Percentiles rank a stretch among this genome's conserved stretches.
phyloP scores from a whole-genome alignment of 2,113 vertebrate genomes.

The Platichthys flesus region DNA sequence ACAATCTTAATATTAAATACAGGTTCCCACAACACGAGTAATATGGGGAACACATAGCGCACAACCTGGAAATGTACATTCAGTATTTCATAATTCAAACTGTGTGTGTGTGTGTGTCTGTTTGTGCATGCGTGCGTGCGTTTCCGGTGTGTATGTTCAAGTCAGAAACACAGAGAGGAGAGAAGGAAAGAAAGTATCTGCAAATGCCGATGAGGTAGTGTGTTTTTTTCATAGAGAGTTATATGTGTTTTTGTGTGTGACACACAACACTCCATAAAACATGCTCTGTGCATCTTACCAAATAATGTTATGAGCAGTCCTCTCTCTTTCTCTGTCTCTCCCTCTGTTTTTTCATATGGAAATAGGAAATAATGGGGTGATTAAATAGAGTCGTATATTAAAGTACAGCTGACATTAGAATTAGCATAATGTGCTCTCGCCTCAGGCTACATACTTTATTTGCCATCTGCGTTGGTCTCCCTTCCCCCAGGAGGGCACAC shows the following conservation, averaged over 20 bases:
- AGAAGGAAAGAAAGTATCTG: slow-evolving; percentile 17
- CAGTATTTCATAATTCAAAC: slow-evolving; percentile 20
- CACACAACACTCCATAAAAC: slow-evolving; percentile 28
- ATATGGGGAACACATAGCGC: background rate
- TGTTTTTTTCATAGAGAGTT: slow-evolving; percentile 20
- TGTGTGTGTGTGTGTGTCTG: background rate
- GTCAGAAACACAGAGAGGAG: background rate
- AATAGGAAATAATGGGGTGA: slow-evolving; percentile 99
- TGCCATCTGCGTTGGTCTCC: slow-evolving; percentile 99
- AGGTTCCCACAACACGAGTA: background rate
- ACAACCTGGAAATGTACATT: slow-evolving; percentile 28
- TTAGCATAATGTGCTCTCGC: slow-evolving; percentile 99
- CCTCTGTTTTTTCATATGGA: slow-evolving; percentile 88
- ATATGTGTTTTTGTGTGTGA: background rate
- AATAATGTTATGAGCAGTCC: slow-evolving; percentile 18
- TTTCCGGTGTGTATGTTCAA: no score
- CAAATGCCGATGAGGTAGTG: slow-evolving; percentile 29
- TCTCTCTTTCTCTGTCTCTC: slow-evolving; percentile 20
- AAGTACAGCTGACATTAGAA: slow-evolving; percentile 99
- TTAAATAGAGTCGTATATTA: slow-evolving; percentile 99
- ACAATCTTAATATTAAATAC: background rate
- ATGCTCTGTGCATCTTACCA: slow-evolving; percentile 8
- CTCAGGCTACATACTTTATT: slow-evolving; percentile 99
- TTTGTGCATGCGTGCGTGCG: background rate
- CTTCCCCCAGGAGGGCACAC: slow-evolving; percentile 89